phyloP scores from a whole-genome alignment of 2,888 invertebrate species.

The Zelleria hepariella region DNA sequence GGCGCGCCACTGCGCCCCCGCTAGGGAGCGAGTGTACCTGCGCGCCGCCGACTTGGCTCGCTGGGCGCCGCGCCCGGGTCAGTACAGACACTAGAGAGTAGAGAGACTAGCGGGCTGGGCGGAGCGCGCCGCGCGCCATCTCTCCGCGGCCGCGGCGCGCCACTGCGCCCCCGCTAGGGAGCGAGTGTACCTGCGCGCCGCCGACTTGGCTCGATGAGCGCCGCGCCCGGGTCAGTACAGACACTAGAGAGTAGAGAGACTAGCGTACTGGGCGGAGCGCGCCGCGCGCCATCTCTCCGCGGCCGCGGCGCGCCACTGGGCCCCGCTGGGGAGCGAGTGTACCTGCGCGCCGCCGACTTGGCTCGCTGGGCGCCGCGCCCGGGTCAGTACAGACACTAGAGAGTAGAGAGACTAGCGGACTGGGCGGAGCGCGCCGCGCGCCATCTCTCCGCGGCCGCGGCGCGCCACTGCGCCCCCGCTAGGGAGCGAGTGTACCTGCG shows the following conservation, averaged over 20 bases:
- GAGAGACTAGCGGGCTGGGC: constrained; percentile 84
- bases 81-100: too few relatives aligned
- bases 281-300: constrained; percentile 64
- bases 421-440: constrained; percentile 78
- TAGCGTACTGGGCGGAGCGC: constrained; percentile 81
- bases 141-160: constrained; percentile 75
- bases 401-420: too few relatives aligned
- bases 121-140: constrained; percentile 73
- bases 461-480: constrained; percentile 83
- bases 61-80: constrained; percentile 85
- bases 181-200: constrained; percentile 82
- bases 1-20: constrained; percentile 82
- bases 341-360: constrained; percentile 83
- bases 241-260: too few relatives aligned
- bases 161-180: constrained; percentile 85
- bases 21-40: constrained; percentile 82
- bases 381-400: constrained; percentile 76
- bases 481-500: constrained; percentile 82
- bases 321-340: constrained; percentile 84
- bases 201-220: constrained; percentile 85
- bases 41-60: constrained; percentile 82
- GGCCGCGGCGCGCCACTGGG: constrained; percentile 82
- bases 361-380: constrained; percentile 84
- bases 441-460: constrained; percentile 72
- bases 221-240: constrained; percentile 78